Evolutionary conservation across 2,797 vertebrate genomes (phyloP).

Genomic region (Trachurus trachurus): DNA sequence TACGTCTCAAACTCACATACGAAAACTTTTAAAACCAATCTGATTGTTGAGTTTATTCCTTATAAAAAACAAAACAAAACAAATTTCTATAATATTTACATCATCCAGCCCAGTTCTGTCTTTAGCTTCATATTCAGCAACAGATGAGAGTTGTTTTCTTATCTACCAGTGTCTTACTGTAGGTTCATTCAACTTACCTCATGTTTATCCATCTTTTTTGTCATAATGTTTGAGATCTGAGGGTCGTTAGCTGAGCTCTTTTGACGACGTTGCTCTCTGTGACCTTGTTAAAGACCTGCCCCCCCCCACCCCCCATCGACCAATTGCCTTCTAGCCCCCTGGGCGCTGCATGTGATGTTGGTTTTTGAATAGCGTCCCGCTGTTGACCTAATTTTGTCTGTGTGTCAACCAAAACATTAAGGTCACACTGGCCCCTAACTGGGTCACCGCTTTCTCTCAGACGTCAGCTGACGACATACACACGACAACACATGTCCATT

Average conservation of each 20-base stretch:
- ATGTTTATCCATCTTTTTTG: not conserved
- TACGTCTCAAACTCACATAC: constrained; percentile 67
- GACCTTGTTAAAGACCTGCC: constrained; percentile 28
- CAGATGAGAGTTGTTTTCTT: too few relatives aligned
- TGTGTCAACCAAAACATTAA: constrained; percentile 58
- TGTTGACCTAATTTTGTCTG: constrained; percentile 67
- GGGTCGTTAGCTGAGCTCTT: constrained; percentile 12
- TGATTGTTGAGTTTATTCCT: not conserved
- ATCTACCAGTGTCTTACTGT: not conserved
- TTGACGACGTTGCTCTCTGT: constrained; percentile 35
- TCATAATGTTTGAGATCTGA: not conserved
- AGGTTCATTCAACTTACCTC: not conserved
- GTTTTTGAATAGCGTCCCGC: constrained; percentile 52
- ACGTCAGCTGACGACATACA: constrained; percentile 2
- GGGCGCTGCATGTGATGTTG: constrained; percentile 42
- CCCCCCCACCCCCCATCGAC: not conserved
- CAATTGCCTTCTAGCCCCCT: constrained; percentile 50
- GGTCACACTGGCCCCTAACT: constrained; percentile 38
- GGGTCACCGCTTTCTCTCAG: constrained; percentile 50
- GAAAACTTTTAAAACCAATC: not conserved
- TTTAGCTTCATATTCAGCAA: too few relatives aligned
- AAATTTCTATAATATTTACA: not conserved
- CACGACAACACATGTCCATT: not conserved
- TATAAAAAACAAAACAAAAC: not conserved
- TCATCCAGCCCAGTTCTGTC: not conserved